A percentile compares a stretch with the other conserved stretches of the same genome.
phyloP scores from a whole-genome alignment of 2,888 invertebrate species.

The Morpho deidamia region DNA sequence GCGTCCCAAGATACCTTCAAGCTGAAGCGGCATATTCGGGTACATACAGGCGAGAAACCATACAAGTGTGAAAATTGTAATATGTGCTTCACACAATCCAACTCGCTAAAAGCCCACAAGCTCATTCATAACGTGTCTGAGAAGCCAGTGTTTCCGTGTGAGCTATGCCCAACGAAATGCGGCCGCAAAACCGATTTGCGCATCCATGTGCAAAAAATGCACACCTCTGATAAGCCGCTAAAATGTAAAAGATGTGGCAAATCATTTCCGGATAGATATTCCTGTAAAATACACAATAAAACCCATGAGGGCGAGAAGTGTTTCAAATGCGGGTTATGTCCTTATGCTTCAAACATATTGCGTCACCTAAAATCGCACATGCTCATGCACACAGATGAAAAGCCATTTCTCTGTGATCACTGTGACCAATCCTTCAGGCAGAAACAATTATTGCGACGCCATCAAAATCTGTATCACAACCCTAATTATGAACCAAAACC shows the following conservation, averaged over 20 bases:
- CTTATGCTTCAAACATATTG: constrained; percentile 95
- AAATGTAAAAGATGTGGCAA: constrained; percentile 96
- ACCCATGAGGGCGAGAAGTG: constrained; percentile 98
- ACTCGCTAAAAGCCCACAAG: constrained; percentile 95
- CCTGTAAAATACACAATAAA: constrained; percentile 83
- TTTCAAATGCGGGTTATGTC: constrained; percentile 95
- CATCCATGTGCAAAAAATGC: constrained; percentile 96
- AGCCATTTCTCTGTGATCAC: constrained; percentile 92
- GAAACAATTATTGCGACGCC: constrained; percentile 93
- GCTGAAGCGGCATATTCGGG: constrained; percentile 95
- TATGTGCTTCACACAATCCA: constrained; percentile 96
- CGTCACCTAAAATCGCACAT: constrained; percentile 96
- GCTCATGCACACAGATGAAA: constrained; percentile 96
- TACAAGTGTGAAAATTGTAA: constrained; percentile 92
- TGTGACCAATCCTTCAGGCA: constrained; percentile 94
- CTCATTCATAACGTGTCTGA: constrained; percentile 92
- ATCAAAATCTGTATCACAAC: constrained; percentile 95
- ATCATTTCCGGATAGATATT: constrained; percentile 93
- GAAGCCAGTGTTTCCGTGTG: constrained; percentile 95
- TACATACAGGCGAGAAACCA: constrained; percentile 94
- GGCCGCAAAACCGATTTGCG: constrained; percentile 97
- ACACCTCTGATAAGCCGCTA: constrained; percentile 94
- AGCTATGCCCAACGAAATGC: constrained; percentile 96
- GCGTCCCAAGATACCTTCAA: constrained; percentile 99
- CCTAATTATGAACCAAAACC: constrained; percentile 92